A percentile compares a stretch with the other conserved stretches of the same genome.
Evolutionary conservation across 2,113 vertebrate species (phyloP).

Genomic region (Pollachius pollachius): DNA sequence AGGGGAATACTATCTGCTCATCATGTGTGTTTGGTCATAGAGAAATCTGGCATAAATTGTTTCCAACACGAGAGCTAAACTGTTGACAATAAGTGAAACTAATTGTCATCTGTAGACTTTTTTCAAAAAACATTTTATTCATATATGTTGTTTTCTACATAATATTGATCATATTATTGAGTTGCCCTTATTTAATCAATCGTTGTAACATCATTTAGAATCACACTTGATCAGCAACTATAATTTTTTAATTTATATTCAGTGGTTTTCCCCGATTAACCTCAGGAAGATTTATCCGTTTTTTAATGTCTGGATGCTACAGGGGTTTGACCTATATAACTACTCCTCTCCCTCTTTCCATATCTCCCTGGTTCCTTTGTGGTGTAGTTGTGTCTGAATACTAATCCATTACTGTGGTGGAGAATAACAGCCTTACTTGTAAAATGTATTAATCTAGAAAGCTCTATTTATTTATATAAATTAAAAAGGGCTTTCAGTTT

Average conservation of each 20-base stretch:
- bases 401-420: neutral
- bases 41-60: no score
- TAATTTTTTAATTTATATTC: neutral
- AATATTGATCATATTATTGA: no score
- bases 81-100: neutral
- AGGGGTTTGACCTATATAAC: neutral
- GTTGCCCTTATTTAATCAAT: no score
- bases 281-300: neutral
- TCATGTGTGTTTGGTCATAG: neutral
- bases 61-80: neutral
- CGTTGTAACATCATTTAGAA: neutral
- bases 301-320: neutral
- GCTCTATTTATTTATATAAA: neutral
- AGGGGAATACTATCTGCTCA: constrained; percentile 3
- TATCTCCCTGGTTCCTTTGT: neutral
- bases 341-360: neutral
- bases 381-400: neutral
- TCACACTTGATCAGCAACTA: neutral
- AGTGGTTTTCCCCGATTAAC: neutral
- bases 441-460: neutral
- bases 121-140: no score
- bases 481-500: neutral
- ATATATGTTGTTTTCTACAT: no score
- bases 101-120: no score
- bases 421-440: neutral